Evolutionary conservation across 2,797 vertebrate genomes (phyloP).

Genomic region (Phoebastria nigripes): DNA sequence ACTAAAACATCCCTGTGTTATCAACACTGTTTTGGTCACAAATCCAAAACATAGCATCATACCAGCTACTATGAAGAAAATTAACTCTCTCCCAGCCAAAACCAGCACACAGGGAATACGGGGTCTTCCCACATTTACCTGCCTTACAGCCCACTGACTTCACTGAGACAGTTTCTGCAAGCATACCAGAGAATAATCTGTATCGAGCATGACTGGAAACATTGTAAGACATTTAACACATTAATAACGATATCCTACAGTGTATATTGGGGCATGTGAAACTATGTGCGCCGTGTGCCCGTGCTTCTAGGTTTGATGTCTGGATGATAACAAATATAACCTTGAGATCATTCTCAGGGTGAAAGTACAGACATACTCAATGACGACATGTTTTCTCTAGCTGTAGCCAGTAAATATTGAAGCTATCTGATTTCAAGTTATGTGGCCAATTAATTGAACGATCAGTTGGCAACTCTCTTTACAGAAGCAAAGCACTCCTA

Average conservation of each 20-base stretch:
- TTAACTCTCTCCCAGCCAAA: background rate
- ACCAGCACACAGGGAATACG: rapidly evolving
- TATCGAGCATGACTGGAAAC: background rate
- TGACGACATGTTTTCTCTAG: background rate
- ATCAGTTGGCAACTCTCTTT: background rate
- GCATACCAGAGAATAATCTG: background rate
- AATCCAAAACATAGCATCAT: background rate
- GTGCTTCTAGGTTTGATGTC: background rate
- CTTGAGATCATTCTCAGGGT: background rate
- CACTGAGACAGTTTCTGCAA: background rate
- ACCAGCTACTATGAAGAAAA: background rate
- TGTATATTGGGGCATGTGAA: background rate
- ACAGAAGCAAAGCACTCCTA: background rate
- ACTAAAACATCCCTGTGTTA: background rate
- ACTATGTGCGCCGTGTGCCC: background rate
- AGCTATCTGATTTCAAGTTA: background rate
- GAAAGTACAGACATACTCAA: background rate
- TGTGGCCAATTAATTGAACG: background rate
- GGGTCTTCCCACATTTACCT: background rate
- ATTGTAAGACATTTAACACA: background rate
- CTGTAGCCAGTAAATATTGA: background rate
- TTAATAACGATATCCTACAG: background rate
- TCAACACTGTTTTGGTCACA: background rate
- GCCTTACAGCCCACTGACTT: background rate
- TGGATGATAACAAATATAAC: background rate